Conservation (phyloP, 1,140 invertebrate species). For the Neotoxoptera formosana region DNA sequence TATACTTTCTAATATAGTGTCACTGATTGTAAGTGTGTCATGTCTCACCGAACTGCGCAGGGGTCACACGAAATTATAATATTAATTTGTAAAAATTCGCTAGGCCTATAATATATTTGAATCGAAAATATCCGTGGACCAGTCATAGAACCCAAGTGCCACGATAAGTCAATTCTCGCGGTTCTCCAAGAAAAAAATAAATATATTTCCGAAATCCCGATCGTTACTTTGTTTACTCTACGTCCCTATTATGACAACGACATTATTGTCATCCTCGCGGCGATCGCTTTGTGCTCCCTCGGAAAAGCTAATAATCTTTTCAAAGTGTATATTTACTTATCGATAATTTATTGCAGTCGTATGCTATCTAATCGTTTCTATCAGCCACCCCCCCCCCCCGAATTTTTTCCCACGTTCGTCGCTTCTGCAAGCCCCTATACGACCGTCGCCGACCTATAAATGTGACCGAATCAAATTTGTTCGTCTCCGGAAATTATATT, state of each 20-base stretch:
- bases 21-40: not conserved
- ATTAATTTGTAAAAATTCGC: not conserved
- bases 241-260: not conserved
- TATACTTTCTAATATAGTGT: too few species aligned
- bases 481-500: not conserved
- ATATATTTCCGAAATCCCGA: not conserved
- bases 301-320: not conserved
- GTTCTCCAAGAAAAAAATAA: not conserved
- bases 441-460: not conserved
- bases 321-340: not conserved
- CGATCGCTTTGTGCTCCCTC: not conserved
- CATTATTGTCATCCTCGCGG: too few species aligned
- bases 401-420: not conserved
- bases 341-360: not conserved
- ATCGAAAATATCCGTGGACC: not conserved
- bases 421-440: too few species aligned
- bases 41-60: too few species aligned
- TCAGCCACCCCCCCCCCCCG: too few species aligned
- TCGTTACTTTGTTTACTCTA: not conserved
- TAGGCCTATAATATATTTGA: not conserved
- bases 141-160: not conserved
- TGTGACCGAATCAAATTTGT: not conserved
- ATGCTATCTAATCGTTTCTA: not conserved
- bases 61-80: not conserved
- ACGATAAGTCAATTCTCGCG: not conserved